These are phyloP conservation scores for Therioaphis trifolii DNA, from an alignment of 2,888 invertebrate species.

Conservation along the genomic window DNA sequence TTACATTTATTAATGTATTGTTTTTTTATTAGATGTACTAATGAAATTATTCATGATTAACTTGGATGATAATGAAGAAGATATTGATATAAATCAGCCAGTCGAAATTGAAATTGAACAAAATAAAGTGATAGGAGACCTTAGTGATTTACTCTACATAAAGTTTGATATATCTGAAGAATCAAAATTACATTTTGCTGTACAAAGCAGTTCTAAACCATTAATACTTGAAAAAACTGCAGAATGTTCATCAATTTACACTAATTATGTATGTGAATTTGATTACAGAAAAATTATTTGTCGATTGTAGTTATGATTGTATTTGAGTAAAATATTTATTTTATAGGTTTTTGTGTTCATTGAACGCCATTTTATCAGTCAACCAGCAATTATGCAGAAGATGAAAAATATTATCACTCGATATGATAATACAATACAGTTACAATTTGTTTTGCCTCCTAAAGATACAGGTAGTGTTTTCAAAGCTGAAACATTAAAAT, in stretches of 20 bases:
- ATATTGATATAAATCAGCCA: slow-evolving; percentile 49
- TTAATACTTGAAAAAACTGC: background rate
- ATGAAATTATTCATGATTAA: slow-evolving; percentile 76
- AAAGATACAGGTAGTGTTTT: slow-evolving; percentile 55
- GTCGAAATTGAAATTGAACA: slow-evolving; percentile 47
- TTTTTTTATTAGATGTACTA: slow-evolving; percentile 69
- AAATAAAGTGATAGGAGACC: slow-evolving; percentile 27
- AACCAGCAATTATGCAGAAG: slow-evolving; percentile 28
- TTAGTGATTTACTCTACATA: slow-evolving; percentile 2
- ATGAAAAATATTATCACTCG: slow-evolving; percentile 60
- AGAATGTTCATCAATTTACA: slow-evolving; percentile 23
- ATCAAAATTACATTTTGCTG: slow-evolving; percentile 30
- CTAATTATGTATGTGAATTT: slow-evolving; percentile 32
- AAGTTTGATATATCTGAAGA: slow-evolving; percentile 41
- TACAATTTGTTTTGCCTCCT: slow-evolving; percentile 62
- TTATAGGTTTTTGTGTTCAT: slow-evolving; percentile 62
- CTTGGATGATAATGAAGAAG: slow-evolving; percentile 73
- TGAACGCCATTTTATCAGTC: slow-evolving; percentile 1
- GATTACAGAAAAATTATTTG: background rate
- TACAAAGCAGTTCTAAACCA: slow-evolving; percentile 40
- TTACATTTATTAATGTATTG: background rate
- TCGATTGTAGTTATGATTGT: background rate
- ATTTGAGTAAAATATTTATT: background rate
- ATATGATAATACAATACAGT: slow-evolving; percentile 60
- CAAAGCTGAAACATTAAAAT: background rate